Conservation (phyloP, 2,888 invertebrate genomes). For the Eupithecia subfuscata region DNA sequence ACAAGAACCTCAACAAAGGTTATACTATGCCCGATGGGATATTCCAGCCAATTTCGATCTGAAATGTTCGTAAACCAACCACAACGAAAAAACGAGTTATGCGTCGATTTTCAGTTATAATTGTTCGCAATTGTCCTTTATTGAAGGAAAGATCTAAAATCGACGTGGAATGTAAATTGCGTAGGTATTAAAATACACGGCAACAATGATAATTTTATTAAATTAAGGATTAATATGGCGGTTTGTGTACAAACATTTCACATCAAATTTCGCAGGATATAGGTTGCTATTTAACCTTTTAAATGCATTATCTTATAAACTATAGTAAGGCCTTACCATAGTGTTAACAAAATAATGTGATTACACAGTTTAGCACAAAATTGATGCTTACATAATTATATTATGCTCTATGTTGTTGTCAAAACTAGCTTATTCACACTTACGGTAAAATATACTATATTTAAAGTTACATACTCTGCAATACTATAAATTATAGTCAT, state of each 20-base stretch:
- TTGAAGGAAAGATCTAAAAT: neutral
- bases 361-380: neutral
- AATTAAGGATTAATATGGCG: neutral
- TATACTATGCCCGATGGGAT: neutral
- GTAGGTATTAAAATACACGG: neutral
- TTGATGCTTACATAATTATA: neutral
- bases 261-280: neutral
- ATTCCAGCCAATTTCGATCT: neutral
- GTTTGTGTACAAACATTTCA: neutral
- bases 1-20: neutral
- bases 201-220: neutral
- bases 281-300: too few species aligned
- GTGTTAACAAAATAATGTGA: neutral
- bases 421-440: neutral
- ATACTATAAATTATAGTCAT: slow-evolving; percentile 19
- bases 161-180: neutral
- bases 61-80: neutral
- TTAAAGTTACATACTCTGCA: slow-evolving; percentile 7
- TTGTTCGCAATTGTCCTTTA: neutral
- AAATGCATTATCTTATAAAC: too few species aligned
- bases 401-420: neutral
- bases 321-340: neutral
- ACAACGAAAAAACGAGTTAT: neutral
- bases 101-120: neutral
- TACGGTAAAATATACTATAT: slow-evolving; percentile 3